Percentiles rank a stretch among this genome's conserved stretches.
These are phyloP conservation scores for Gouania willdenowi DNA, from an alignment of 2,797 vertebrate genomes.

Conservation along the genomic window DNA sequence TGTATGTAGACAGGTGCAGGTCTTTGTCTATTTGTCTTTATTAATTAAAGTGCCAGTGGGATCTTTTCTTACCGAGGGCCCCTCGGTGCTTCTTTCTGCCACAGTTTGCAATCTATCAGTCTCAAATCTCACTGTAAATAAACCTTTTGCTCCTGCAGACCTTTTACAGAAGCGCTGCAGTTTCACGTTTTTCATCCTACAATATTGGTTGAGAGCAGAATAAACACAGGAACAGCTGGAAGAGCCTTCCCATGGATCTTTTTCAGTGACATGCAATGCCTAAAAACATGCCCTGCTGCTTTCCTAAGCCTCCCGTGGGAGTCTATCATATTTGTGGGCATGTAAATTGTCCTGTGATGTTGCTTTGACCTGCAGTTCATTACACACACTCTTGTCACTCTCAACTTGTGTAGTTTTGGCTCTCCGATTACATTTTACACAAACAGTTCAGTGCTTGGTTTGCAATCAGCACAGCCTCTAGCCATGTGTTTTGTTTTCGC, in stretches of 20 bases:
- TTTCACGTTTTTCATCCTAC: slow-evolving; percentile 4
- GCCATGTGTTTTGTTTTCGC: slow-evolving; percentile 28
- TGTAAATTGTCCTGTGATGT: slow-evolving; percentile 57
- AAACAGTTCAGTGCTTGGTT: slow-evolving; percentile 42
- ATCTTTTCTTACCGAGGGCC: slow-evolving; percentile 15
- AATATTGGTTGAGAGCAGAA: slow-evolving; percentile 33
- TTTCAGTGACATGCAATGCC: slow-evolving; percentile 53
- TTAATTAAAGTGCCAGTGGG: slow-evolving; percentile 54
- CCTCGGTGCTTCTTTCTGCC: slow-evolving; percentile 22
- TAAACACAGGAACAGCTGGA: slow-evolving; percentile 33
- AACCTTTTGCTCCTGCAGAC: slow-evolving; percentile 14
- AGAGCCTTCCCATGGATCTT: slow-evolving; percentile 55
- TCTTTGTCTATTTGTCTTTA: slow-evolving; percentile 54
- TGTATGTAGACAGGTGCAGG: slow-evolving; percentile 56
- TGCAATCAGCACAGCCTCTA: slow-evolving; percentile 42
- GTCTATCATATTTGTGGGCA: slow-evolving; percentile 49
- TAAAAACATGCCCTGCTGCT: slow-evolving; percentile 64
- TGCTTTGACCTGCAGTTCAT: slow-evolving; percentile 39
- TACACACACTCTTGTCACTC: slow-evolving; percentile 40
- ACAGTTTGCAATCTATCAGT: slow-evolving; percentile 14
- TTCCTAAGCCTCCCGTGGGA: slow-evolving; percentile 61
- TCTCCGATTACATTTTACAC: slow-evolving; percentile 56
- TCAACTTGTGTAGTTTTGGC: slow-evolving; percentile 42
- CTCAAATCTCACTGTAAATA: slow-evolving; percentile 42
- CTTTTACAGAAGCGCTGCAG: slow-evolving; percentile 11